Base-by-base conservation (phyloP, 1,140 invertebrate genomes). In the Ceratoteleas bidentatus region DNA sequence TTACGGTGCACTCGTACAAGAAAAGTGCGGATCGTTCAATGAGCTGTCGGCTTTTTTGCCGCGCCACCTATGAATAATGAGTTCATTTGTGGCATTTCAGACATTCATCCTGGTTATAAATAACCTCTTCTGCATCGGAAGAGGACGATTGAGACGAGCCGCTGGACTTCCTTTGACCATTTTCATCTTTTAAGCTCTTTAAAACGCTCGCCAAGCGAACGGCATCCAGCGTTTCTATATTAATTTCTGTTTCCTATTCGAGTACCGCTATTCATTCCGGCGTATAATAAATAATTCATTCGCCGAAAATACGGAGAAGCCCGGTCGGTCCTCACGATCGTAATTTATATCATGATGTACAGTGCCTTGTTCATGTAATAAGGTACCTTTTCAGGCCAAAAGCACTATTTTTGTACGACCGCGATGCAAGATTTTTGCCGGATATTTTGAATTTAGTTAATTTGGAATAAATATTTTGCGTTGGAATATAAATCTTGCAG, bases 71-170 rank as follows among this genome's bases (percentile, higher is more conserved):
- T 62, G 57, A 76, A 50, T 76, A 68, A 66, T 76, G 57, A 61
- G 34, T 61, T 66, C 64, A 56, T 68, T 76, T 68, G 72, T 56
- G 50, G 40, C 45, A 66, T 69, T 77, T 62, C 40, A 57, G 64
- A 62, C 58, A 64, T 69, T 69, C 38, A 62, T 68, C 49, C 16
- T 13, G 49, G 9, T 11, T 69, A 69, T 77, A 62, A 77, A 77
- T 77, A 69, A 57, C 32, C 62, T 62, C 73, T 56, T 76, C 52
- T 54, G 65, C 58, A 64, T 64, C 50, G 65, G 50, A 62, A 62
- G 64, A 60, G 74, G 34, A 68, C 73, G 73, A 69, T 69, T 77
- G 64, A 77, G 50, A 69, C n/a, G 58, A 77, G 40, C 58, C 64
- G 62, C 64, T 69, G 74, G 64, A 77, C 58, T 77, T 77, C 74